Evolutionary conservation across 2,113 vertebrate genomes (phyloP).

Genomic region (Sylvia atricapilla): DNA sequence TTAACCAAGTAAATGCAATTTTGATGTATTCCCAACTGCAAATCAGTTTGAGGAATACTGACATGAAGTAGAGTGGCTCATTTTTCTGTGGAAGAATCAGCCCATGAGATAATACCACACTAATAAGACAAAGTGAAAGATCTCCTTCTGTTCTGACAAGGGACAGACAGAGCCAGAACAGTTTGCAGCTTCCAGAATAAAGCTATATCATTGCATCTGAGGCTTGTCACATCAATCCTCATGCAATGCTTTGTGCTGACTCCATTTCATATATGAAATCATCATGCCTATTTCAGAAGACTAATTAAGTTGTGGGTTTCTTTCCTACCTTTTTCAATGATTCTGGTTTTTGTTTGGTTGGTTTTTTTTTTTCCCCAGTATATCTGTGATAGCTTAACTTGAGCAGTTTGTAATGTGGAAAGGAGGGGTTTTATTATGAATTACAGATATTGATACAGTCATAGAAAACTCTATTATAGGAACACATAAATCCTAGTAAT

Average conservation of each 20-base stretch:
- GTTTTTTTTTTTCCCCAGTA: not conserved
- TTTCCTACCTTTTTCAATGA: not conserved
- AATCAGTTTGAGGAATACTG: not conserved
- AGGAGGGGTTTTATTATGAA: not conserved
- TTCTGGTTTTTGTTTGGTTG: not conserved
- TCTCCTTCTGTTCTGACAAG: not conserved
- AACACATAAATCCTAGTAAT: not conserved
- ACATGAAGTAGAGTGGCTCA: not conserved
- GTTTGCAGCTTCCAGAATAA: not conserved
- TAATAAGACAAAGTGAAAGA: not conserved
- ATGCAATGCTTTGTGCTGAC: not conserved
- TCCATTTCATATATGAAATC: not conserved
- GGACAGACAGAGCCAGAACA: not conserved
- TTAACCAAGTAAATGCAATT: not conserved
- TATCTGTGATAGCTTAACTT: not conserved
- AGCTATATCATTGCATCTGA: not conserved
- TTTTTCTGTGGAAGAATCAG: not conserved
- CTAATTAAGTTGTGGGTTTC: not conserved
- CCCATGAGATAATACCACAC: not conserved
- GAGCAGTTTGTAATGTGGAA: not conserved
- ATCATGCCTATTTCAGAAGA: not conserved
- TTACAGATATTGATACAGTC: not conserved
- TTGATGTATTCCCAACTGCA: not conserved
- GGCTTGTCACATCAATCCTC: not conserved
- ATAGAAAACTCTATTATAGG: not conserved